Conservation (phyloP, 2,113 vertebrate species). For the Ptilonorhynchus violaceus region DNA sequence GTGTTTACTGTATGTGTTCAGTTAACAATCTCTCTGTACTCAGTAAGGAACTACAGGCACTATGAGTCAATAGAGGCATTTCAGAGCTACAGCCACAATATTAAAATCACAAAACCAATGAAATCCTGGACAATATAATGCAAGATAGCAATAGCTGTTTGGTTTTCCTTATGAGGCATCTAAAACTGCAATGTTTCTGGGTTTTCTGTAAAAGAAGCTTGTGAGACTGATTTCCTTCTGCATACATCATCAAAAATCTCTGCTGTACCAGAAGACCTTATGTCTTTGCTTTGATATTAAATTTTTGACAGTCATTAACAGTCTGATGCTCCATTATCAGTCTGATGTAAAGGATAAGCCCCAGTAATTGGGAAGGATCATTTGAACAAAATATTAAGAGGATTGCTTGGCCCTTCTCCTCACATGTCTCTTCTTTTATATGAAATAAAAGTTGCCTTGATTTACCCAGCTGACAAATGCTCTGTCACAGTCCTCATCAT, state of each 20-base stretch:
- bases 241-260: background rate
- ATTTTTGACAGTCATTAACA: background rate
- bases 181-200: background rate
- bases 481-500: background rate
- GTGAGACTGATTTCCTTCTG: background rate
- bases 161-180: background rate
- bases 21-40: background rate
- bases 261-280: background rate
- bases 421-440: background rate
- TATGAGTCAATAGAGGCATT: background rate
- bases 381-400: background rate
- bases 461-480: background rate
- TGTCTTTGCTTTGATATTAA: background rate
- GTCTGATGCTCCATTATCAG: background rate
- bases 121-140: background rate
- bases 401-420: background rate
- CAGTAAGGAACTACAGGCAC: background rate
- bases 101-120: background rate
- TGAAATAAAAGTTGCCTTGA: background rate
- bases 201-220: background rate
- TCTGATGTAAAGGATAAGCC: background rate
- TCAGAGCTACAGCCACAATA: background rate
- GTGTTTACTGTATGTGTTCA: background rate
- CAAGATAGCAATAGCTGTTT: background rate
- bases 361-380: background rate